Evolutionary conservation across 2,888 invertebrate species (phyloP).

Genomic region (Tenthredo notha): DNA sequence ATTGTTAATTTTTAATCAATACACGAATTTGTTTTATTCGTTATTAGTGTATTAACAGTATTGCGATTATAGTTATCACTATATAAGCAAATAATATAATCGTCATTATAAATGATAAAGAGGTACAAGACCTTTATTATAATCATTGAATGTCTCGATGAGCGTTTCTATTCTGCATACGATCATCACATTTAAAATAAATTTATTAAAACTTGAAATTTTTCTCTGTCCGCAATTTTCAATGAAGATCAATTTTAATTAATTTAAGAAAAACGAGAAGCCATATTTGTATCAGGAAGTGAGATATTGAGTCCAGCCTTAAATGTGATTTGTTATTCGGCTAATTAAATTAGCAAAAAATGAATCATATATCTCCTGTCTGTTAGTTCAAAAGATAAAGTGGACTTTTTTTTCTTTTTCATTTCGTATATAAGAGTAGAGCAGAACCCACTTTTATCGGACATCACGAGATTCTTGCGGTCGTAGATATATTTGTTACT

Average conservation of each 20-base stretch:
- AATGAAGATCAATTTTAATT: neutral
- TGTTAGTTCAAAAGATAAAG: neutral
- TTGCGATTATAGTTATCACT: neutral
- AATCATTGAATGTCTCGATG: slow-evolving; percentile 6
- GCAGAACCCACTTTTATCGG: neutral
- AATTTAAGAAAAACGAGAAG: neutral
- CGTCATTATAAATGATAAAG: neutral
- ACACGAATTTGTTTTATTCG: neutral
- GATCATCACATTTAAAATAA: neutral
- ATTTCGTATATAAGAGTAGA: neutral
- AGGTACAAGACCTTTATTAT: neutral
- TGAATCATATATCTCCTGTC: neutral
- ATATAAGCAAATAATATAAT: neutral
- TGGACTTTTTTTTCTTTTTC: neutral
- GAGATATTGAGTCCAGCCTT: neutral
- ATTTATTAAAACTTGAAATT: no score
- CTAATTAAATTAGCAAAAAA: neutral
- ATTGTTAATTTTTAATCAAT: neutral
- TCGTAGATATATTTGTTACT: neutral
- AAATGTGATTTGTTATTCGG: neutral
- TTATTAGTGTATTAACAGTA: neutral
- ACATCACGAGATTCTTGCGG: neutral
- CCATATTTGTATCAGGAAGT: neutral
- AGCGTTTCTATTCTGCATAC: neutral
- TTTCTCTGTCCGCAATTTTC: neutral